These are phyloP conservation scores for Apis dorsata DNA, from an alignment of 1,140 invertebrate genomes.

Conservation along the genomic window DNA sequence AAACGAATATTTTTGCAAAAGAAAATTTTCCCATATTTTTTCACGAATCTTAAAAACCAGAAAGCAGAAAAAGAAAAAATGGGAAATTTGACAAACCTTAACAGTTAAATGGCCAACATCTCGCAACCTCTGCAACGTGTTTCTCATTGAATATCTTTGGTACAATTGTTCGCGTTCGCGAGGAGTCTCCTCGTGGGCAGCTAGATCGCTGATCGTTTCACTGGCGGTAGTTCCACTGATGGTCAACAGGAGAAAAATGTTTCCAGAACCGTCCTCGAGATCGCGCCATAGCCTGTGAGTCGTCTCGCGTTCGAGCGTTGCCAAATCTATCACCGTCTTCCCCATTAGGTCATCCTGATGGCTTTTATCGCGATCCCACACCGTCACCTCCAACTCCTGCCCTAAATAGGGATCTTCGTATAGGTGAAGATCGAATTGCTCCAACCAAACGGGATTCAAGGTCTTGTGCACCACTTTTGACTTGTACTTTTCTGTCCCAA, in stretches of 20 bases:
- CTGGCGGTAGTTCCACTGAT: slow-evolving; percentile 96
- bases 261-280: slow-evolving; percentile 93
- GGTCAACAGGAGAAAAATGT: slow-evolving; percentile 93
- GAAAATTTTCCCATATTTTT: neutral
- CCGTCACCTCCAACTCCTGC: slow-evolving; percentile 92
- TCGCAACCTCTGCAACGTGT: slow-evolving; percentile 87
- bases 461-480: slow-evolving; percentile 94
- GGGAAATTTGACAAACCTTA: slow-evolving; percentile 80
- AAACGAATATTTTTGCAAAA: too few relatives aligned
- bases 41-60: too few relatives aligned
- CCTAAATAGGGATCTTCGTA: slow-evolving; percentile 92
- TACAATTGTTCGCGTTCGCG: slow-evolving; percentile 84
- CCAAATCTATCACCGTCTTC: slow-evolving; percentile 92
- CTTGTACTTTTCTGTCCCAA: slow-evolving; percentile 99
- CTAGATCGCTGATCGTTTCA: slow-evolving; percentile 94
- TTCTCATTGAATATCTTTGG: slow-evolving; percentile 86
- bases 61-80: too few relatives aligned
- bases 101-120: slow-evolving; percentile 94
- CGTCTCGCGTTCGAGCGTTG: slow-evolving; percentile 91
- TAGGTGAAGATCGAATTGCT: slow-evolving; percentile 98
- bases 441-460: slow-evolving; percentile 94
- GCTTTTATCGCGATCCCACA: slow-evolving; percentile 93
- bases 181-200: slow-evolving; percentile 90
- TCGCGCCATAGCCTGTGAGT: slow-evolving; percentile 94
- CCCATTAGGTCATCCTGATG: slow-evolving; percentile 94